Base-by-base conservation (phyloP, 2,797 vertebrate genomes). In the Anomalospiza imberbis region DNA sequence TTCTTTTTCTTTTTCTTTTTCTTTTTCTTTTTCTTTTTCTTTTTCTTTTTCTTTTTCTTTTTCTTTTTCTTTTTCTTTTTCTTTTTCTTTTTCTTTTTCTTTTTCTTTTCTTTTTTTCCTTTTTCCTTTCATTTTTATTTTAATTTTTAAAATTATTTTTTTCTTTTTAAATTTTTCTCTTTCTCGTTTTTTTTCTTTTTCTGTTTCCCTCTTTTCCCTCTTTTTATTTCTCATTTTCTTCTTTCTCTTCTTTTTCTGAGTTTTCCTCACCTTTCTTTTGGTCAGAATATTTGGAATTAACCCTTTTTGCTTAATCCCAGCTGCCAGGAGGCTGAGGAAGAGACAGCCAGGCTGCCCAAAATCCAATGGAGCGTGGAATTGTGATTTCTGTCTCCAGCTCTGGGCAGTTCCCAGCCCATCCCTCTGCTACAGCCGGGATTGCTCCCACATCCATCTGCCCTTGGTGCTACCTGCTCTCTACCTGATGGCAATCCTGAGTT, bases 1-100 rank as follows among this genome's bases (percentile, higher is more conserved):
- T 54, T 4, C 3, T 21, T 21, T 24, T 17, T 26, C n/a, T 10
- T 38, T 6, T 7, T 5, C 24, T 6, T 13, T 4, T 2, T 10
- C 19, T 20, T 17, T 18, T 32, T 19, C 31, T 31, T 7, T 7
- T 31, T 7, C 18, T 18, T 1, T 26, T 4, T 32, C 10, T 3
- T 2, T 13, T 53, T 19, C 7, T 8, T 12, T 7, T 34, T 34
- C 12, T 47, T 10, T 11, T 19, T 6, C 34, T 34, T 34, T 34
- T 34, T 34, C 34, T 34, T 34, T 34, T 34, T 34, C 34, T 34
- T 34, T 34, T 34, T 34, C 34, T 9, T 34, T 34, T 34, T 34
- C 18, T 17, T 38, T 38, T 17, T 4, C 1, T 10, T 8, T 48
- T 53, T 13, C 47, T 7, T 31, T 31, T 42, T 31, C 12, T 10